Conservation (phyloP, 2,113 vertebrate genomes). For the Lampris incognitus region DNA sequence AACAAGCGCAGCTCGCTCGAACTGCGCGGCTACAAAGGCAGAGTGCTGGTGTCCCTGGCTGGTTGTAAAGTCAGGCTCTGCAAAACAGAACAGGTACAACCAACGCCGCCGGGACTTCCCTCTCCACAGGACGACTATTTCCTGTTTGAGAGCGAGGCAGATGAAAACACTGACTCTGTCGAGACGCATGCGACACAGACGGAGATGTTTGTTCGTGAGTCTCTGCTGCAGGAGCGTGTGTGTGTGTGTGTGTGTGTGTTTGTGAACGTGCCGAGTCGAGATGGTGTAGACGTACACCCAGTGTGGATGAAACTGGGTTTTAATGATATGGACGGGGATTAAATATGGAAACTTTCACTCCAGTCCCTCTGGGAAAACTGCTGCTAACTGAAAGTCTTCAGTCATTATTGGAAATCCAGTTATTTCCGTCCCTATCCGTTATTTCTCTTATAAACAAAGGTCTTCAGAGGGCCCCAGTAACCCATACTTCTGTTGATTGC, state of each 20-base stretch:
- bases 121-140: constrained; percentile 67
- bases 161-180: constrained; percentile 48
- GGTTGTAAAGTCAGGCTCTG: constrained; percentile 92
- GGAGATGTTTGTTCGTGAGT: constrained; percentile 48
- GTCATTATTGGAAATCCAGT: too few species aligned
- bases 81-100: constrained; percentile 95
- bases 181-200: constrained; percentile 39
- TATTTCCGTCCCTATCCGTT: too few species aligned
- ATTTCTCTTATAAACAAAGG: too few species aligned
- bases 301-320: not conserved
- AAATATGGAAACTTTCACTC: not conserved
- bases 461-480: too few species aligned
- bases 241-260: constrained; percentile 26
- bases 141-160: constrained; percentile 52
- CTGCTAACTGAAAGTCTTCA: too few species aligned
- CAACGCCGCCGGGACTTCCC: constrained; percentile 60
- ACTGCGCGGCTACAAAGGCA: constrained; percentile 94
- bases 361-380: not conserved
- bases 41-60: constrained; percentile 90
- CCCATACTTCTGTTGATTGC: too few species aligned
- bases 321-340: not conserved
- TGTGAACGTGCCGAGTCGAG: constrained; percentile 16
- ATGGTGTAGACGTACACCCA: not conserved
- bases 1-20: constrained; percentile 92
- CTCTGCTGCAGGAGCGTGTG: constrained; percentile 24